Percentiles rank a stretch among this genome's conserved stretches.
These are phyloP conservation scores for Rapana venosa DNA, from an alignment of 2,888 invertebrate genomes.

Conservation along the genomic window DNA sequence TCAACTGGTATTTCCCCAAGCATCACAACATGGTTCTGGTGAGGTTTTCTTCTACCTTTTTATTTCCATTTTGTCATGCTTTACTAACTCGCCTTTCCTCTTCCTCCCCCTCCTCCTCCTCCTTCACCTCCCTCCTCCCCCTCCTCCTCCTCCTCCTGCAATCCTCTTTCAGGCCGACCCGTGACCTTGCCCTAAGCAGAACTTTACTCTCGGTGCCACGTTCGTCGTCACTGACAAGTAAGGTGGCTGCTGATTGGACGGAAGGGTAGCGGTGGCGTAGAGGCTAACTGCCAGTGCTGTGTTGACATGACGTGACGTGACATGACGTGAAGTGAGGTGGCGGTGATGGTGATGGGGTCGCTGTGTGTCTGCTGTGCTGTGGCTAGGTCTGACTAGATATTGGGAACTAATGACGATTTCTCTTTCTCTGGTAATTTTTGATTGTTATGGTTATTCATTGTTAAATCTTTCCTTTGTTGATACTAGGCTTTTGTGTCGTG, in stretches of 20 bases:
- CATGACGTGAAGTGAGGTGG: too few relatives aligned
- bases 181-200: slow-evolving; percentile 60
- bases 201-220: slow-evolving; percentile 61
- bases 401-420: not conserved
- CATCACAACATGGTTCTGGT: not conserved
- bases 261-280: too few relatives aligned
- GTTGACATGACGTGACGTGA: too few relatives aligned
- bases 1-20: too few relatives aligned
- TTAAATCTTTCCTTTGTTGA: not conserved
- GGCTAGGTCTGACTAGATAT: slow-evolving; percentile 22
- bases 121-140: not conserved
- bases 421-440: not conserved
- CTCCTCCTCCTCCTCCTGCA: slow-evolving; percentile 3
- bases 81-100: too few relatives aligned
- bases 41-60: not conserved
- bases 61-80: too few relatives aligned
- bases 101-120: not conserved
- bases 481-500: too few relatives aligned
- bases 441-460: not conserved
- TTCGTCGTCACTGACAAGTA: slow-evolving; percentile 67
- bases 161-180: slow-evolving; percentile 47
- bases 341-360: slow-evolving; percentile 20
- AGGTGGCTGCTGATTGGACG: slow-evolving; percentile 57
- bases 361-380: slow-evolving; percentile 21
- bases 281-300: slow-evolving; percentile 2